A percentile compares a stretch with the other conserved stretches of the same genome.
phyloP scores from a whole-genome alignment of 2,888 invertebrate species.

The Chymomyza caudatula region DNA sequence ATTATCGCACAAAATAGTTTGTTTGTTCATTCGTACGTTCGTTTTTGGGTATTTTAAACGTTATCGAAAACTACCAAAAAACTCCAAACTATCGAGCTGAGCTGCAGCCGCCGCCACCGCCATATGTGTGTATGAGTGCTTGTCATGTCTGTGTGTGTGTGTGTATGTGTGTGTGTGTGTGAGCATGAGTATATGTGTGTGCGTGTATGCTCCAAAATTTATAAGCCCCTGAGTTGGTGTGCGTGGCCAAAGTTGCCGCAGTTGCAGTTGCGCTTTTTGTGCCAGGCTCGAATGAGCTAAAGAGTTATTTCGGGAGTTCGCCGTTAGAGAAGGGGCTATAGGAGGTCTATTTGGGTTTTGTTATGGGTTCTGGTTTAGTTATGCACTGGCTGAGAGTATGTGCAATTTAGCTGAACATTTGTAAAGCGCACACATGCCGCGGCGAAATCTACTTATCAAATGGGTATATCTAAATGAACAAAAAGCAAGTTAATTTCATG shows the following conservation, averaged over 20 bases:
- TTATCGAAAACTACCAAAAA: conserved; percentile 67
- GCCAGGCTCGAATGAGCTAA: conserved; percentile 16
- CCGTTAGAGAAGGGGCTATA: not conserved
- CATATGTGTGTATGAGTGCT: conserved; percentile 6
- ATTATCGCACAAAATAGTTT: conserved; percentile 67
- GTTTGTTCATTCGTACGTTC: conserved; percentile 45
- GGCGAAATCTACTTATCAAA: too few relatives aligned
- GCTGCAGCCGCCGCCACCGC: not conserved
- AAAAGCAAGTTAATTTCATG: too few relatives aligned
- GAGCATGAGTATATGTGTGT: not conserved
- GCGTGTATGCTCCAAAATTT: conserved; percentile 36
- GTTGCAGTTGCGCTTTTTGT: conserved; percentile 63
- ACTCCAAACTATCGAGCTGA: conserved; percentile 60
- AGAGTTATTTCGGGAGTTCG: not conserved
- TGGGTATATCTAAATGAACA: too few relatives aligned
- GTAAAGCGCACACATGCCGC: not conserved
- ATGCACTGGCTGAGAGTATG: not conserved
- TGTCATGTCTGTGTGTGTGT: not conserved
- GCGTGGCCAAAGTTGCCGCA: conserved; percentile 28
- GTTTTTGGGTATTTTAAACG: conserved; percentile 60
- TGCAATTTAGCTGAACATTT: not conserved
- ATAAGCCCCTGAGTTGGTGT: conserved; percentile 37
- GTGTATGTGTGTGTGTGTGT: conserved; percentile 3
- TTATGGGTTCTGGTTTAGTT: not conserved
- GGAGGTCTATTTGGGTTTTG: not conserved